Evolutionary conservation across 2,113 vertebrate genomes (phyloP).

Genomic region (Scophthalmus maximus): DNA sequence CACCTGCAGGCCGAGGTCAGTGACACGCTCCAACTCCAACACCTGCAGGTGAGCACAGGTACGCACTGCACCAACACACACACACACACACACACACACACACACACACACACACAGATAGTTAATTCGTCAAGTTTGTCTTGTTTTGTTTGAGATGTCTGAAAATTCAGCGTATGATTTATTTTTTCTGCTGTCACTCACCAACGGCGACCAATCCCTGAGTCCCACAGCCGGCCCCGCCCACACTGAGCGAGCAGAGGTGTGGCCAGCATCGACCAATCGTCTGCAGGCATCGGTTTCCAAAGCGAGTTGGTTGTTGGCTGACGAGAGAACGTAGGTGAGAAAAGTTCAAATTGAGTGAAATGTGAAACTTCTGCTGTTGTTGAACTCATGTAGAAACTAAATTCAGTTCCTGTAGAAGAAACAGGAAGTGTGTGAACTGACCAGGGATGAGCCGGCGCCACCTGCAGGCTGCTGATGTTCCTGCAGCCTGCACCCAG

Average conservation of each 20-base stretch:
- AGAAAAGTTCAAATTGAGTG: background rate
- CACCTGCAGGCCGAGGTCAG: constrained; percentile 90
- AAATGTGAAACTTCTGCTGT: background rate
- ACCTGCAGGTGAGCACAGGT: constrained; percentile 91
- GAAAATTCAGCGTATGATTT: too few species aligned
- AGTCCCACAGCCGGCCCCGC: constrained; percentile 89
- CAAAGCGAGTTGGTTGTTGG: constrained; percentile 91
- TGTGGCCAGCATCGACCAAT: constrained; percentile 96
- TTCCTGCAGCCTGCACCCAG: constrained; percentile 93
- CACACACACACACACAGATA: too few species aligned
- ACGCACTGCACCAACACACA: constrained; percentile 79
- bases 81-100: background rate
- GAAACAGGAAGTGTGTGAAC: background rate
- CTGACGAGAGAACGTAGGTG: too few species aligned
- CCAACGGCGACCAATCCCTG: constrained; percentile 92
- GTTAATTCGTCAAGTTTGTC: too few species aligned
- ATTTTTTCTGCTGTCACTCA: constrained; percentile 80
- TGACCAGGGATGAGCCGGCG: constrained; percentile 91
- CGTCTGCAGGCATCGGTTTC: constrained; percentile 95
- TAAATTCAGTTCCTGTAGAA: too few species aligned
- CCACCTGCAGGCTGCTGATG: constrained; percentile 92
- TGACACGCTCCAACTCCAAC: constrained; percentile 90
- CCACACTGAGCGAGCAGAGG: constrained; percentile 88
- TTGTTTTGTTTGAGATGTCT: too few species aligned
- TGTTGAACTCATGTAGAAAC: too few species aligned